These are phyloP conservation scores for Oreotrochilus melanogaster DNA, from an alignment of 2,113 vertebrate genomes.

Conservation along the genomic window DNA sequence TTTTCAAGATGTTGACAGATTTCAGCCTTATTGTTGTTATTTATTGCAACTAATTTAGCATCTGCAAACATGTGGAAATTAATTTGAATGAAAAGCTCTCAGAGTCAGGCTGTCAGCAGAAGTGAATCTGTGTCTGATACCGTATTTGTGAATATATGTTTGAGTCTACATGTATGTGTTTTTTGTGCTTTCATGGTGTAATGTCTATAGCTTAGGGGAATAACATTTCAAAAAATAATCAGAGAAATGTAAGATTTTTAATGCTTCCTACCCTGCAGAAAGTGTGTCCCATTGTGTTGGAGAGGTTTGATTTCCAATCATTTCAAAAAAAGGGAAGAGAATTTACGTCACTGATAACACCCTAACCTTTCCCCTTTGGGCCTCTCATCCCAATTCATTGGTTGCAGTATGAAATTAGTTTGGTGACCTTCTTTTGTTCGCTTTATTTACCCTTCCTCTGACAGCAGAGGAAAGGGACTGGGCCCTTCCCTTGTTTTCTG, in stretches of 20 bases:
- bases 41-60: constrained; percentile 61
- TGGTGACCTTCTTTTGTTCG: constrained; percentile 36
- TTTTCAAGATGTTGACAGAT: constrained; percentile 63
- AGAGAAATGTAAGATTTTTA: background rate
- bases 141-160: constrained; percentile 54
- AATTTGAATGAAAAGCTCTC: constrained; percentile 22
- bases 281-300: constrained; percentile 14
- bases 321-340: constrained; percentile 32
- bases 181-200: constrained; percentile 64
- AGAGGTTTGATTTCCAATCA: constrained; percentile 63
- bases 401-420: constrained; percentile 63
- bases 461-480: background rate
- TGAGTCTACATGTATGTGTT: constrained; percentile 59
- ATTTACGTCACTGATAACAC: constrained; percentile 46
- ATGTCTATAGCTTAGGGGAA: background rate
- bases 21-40: constrained; percentile 53
- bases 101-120: background rate
- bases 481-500: background rate
- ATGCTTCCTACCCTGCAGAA: background rate
- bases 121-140: constrained; percentile 46
- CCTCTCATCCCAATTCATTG: constrained; percentile 69
- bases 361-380: constrained; percentile 65
- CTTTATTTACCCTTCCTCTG: constrained; percentile 57
- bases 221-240: background rate
- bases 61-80: constrained; percentile 45